Evolutionary conservation across 2,113 vertebrate genomes (phyloP), one percentile per base, ranked within the genome.

Genomic region (Numida meleagris): DNA sequence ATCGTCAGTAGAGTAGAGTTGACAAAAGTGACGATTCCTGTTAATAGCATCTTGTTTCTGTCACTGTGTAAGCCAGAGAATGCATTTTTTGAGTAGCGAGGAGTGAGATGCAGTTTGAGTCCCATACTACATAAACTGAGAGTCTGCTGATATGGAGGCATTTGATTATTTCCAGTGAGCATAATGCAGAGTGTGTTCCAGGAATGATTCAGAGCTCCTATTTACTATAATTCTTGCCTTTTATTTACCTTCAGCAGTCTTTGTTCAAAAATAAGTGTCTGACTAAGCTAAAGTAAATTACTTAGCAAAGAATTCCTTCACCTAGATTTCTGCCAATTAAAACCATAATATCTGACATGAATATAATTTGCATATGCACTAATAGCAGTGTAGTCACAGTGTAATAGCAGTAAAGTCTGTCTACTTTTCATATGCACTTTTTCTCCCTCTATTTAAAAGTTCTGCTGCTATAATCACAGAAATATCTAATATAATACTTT

Each of bases 61-160:
- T 14, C 23, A 11, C 36, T 46, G 12, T 24, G 6, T n/a, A 82
- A 76, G 40, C 7, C 20, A 38, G 16, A 67, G 16, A 21, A 9
- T 48, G 14, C 46, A 9, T 78, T 84, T 72, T n/a, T 67, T 43
- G 43, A 55, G 48, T 13, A 76, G 48, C 43, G 24, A 33, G 31
- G 40, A 70, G 9, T 34, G 65, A 58, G 42, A 53, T 0, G 1
- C n/a, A n/a, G 16, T 78, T 27, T 67, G 55, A 66, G 17, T n/a
- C 12, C 15, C n/a, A 68, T 33, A 33, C 19, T 57, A 2, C 0
- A 0, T 15, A 38, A 65, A 4, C 7, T 20, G 27, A 24, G 25
- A 48, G 13, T 12, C 53, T 63, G 9, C 17, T 15, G 3, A 5
- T 34, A 12, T 10, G 20, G 43, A 85, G 20, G 31, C 23, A 72